Percentiles rank a stretch among this genome's conserved stretches.
Evolutionary conservation across 2,888 invertebrate genomes (phyloP).

Genomic region (Penaeus monodon): DNA sequence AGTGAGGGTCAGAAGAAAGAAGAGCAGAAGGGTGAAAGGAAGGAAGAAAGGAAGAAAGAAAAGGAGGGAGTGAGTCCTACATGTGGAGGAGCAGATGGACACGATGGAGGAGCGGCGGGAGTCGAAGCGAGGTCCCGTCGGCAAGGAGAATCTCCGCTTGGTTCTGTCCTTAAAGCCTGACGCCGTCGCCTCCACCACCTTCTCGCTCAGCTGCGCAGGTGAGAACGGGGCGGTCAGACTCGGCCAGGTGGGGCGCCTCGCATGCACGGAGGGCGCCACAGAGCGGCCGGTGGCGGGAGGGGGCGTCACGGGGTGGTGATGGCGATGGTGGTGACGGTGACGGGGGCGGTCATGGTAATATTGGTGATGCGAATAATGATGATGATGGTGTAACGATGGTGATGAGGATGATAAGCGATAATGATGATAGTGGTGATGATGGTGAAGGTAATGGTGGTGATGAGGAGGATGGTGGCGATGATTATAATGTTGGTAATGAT

Average conservation of each 20-base stretch:
- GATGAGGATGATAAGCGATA: too few species aligned
- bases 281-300: neutral
- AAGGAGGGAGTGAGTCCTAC: slow-evolving; percentile 66
- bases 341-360: neutral
- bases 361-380: neutral
- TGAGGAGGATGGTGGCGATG: neutral
- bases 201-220: slow-evolving; percentile 55
- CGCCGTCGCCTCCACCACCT: slow-evolving; percentile 66
- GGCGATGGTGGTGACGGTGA: neutral
- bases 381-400: neutral
- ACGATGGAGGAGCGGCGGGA: slow-evolving; percentile 68
- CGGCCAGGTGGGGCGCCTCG: too few species aligned
- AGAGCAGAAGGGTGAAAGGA: slow-evolving; percentile 10
- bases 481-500: too few species aligned
- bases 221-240: too few species aligned
- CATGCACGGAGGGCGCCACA: too few species aligned
- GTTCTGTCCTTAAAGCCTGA: slow-evolving; percentile 68
- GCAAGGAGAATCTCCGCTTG: slow-evolving; percentile 68
- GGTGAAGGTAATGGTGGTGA: neutral
- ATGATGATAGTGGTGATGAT: too few species aligned
- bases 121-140: slow-evolving; percentile 68
- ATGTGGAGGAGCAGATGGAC: slow-evolving; percentile 69
- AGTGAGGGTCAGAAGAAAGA: neutral
- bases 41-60: slow-evolving; percentile 11
- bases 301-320: neutral